Evolutionary conservation across 2,888 invertebrate species (phyloP).

Genomic region (Drosophila dives): DNA sequence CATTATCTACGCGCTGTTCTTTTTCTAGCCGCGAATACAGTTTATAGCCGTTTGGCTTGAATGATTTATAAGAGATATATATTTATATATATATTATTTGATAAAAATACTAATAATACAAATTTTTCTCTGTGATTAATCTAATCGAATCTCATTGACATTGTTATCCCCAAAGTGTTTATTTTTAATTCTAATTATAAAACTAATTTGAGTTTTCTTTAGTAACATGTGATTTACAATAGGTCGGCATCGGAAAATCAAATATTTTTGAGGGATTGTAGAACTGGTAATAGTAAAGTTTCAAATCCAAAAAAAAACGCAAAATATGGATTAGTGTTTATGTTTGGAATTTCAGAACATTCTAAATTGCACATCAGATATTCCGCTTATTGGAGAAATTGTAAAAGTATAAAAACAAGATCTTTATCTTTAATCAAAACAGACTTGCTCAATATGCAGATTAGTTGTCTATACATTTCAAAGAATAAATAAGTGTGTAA

Average conservation of each 20-base stretch:
- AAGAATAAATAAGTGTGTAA: constrained; percentile 3
- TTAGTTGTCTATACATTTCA: not conserved
- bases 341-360: not conserved
- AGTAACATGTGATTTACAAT: not conserved
- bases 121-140: not conserved
- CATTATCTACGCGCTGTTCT: constrained; percentile 58
- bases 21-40: constrained; percentile 26
- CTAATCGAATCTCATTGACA: not conserved
- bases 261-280: not conserved
- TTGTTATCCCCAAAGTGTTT: not conserved
- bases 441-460: constrained; percentile 1
- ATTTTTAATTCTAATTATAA: not conserved
- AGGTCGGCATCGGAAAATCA: not conserved
- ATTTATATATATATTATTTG: not conserved
- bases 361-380: not conserved
- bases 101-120: not conserved
- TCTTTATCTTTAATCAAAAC: constrained; percentile 1
- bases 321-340: not conserved
- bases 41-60: constrained; percentile 44
- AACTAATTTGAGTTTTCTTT: not conserved
- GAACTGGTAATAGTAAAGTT: not conserved
- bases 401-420: not conserved
- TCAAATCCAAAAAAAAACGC: not conserved
- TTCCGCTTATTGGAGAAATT: not conserved
- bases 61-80: not conserved